phyloP scores from a whole-genome alignment of 2,797 vertebrate genomes.

The Spizella passerina region DNA sequence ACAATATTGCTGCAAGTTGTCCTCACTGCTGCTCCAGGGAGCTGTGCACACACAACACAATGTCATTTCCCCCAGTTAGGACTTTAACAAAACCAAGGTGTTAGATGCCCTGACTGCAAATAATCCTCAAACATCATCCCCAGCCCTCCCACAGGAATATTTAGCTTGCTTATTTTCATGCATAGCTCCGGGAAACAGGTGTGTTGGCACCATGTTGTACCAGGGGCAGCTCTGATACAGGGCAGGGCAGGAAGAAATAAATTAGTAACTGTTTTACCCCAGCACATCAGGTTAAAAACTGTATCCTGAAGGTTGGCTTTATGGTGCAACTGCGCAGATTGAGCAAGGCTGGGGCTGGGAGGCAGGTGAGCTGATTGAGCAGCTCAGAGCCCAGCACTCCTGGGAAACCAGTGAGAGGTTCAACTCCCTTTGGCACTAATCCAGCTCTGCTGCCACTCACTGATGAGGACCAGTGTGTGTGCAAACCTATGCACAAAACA shows the following conservation, averaged over 20 bases:
- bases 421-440: neutral
- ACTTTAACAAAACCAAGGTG: neutral
- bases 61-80: accelerated
- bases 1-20: neutral
- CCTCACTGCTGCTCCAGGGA: neutral
- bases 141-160: neutral
- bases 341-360: neutral
- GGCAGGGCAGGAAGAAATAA: neutral
- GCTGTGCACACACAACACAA: neutral
- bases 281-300: neutral
- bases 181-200: neutral
- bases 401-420: neutral
- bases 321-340: neutral
- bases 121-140: neutral
- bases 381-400: neutral
- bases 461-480: neutral
- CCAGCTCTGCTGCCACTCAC: neutral
- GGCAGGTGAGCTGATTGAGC: neutral
- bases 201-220: neutral
- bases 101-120: neutral
- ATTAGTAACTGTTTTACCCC: neutral
- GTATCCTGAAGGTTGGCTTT: neutral
- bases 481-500: neutral
- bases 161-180: neutral
- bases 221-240: neutral